Percentiles rank a stretch among this genome's conserved stretches.
phyloP scores from a whole-genome alignment of 2,113 vertebrate genomes.

The Salvelinus alpinus region DNA sequence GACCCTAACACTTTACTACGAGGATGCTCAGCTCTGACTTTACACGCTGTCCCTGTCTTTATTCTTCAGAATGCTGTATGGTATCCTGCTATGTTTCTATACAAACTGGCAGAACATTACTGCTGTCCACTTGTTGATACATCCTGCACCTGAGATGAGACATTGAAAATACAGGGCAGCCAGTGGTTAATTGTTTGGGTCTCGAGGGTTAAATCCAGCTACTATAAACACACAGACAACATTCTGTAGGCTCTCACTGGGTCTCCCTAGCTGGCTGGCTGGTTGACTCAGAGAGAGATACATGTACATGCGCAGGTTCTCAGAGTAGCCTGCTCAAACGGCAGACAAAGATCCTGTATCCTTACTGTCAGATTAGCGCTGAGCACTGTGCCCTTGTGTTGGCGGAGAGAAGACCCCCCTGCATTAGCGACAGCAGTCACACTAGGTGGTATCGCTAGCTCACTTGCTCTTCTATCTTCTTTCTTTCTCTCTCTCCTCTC shows the following conservation, averaged over 20 bases:
- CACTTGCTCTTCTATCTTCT: conserved; percentile 3
- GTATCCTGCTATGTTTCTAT: background rate
- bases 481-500: background rate
- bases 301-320: conserved; percentile 12
- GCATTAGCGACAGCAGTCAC: conserved; percentile 24
- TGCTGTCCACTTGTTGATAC: background rate
- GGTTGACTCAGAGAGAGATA: conserved; percentile 7
- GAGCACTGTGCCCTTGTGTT: conserved; percentile 41
- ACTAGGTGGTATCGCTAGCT: conserved; percentile 12
- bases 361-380: conserved; percentile 30
- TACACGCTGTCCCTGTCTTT: background rate
- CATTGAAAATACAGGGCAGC: background rate
- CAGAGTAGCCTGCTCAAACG: conserved; percentile 7
- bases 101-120: background rate
- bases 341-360: conserved; percentile 38
- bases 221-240: conserved; percentile 21
- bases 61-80: background rate
- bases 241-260: background rate
- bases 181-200: background rate
- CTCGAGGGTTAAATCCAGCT: background rate
- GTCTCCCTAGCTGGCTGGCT: background rate
- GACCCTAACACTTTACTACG: conserved; percentile 37
- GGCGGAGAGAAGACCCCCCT: conserved; percentile 46
- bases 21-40: background rate
- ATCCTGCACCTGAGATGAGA: background rate